A percentile compares a stretch with the other conserved stretches of the same genome.
phyloP scores from a whole-genome alignment of 1,140 invertebrate species.

The Asbolus verrucosus region DNA sequence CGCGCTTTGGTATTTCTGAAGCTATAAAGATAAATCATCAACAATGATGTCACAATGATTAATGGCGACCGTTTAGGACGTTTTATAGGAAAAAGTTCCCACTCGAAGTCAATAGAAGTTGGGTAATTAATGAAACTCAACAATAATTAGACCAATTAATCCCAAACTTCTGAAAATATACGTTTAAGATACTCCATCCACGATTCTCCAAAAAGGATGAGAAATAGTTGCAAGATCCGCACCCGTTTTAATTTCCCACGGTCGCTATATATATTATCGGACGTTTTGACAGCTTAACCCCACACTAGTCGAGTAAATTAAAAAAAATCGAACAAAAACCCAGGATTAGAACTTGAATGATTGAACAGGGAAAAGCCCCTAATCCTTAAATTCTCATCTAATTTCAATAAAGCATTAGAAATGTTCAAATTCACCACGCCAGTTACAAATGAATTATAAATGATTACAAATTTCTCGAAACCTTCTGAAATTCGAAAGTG shows the following conservation, averaged over 20 bases:
- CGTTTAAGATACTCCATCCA: neutral
- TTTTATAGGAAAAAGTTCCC: conserved; percentile 22
- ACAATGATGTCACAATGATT: conserved; percentile 30
- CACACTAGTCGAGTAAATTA: too few relatives aligned
- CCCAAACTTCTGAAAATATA: neutral
- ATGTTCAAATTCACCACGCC: too few relatives aligned
- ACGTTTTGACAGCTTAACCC: too few relatives aligned
- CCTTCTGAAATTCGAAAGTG: too few relatives aligned
- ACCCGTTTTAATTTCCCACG: conserved; percentile 11
- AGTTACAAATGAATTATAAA: too few relatives aligned
- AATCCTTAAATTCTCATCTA: too few relatives aligned
- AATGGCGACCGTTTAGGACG: conserved; percentile 27
- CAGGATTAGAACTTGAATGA: too few relatives aligned
- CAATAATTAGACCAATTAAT: conserved; percentile 31
- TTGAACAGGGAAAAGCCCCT: too few relatives aligned
- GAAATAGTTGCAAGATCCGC: conserved; percentile 3
- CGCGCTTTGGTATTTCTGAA: too few relatives aligned
- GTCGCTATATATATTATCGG: conserved; percentile 4
- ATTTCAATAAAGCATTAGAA: too few relatives aligned
- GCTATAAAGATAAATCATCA: conserved; percentile 35
- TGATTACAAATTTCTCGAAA: too few relatives aligned
- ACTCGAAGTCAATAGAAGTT: conserved; percentile 22
- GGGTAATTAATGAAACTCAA: conserved; percentile 24
- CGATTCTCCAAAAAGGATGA: neutral
- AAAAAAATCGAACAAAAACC: too few relatives aligned